Conservation (phyloP, 2,113 vertebrate species). For the Oenanthe oenanthe region DNA sequence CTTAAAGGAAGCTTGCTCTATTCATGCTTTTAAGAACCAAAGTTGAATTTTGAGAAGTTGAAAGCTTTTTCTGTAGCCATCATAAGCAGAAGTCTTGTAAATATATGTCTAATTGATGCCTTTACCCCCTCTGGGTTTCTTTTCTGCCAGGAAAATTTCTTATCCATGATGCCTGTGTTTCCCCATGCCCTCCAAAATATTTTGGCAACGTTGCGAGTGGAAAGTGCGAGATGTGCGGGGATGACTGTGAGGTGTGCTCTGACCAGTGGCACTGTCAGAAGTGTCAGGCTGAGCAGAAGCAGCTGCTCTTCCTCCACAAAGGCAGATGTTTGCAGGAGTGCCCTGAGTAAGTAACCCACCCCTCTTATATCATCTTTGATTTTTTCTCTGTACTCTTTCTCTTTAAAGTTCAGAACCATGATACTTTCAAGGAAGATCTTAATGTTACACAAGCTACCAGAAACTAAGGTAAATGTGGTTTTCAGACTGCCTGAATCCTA, state of each 20-base stretch:
- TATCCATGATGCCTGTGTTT: conserved; percentile 69
- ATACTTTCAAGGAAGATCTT: background rate
- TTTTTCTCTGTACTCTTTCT: background rate
- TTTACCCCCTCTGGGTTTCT: background rate
- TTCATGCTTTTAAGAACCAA: background rate
- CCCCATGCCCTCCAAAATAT: conserved; percentile 77
- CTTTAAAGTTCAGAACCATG: background rate
- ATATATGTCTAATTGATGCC: background rate
- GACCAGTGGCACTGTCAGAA: conserved; percentile 68
- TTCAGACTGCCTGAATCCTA: background rate
- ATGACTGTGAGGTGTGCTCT: conserved; percentile 80
- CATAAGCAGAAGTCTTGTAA: background rate
- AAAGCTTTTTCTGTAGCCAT: background rate
- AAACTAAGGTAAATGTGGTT: background rate
- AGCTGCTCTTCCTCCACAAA: conserved; percentile 76
- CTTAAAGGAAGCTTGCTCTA: background rate
- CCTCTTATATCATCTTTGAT: background rate
- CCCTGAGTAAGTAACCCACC: conserved; percentile 74
- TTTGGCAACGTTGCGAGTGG: conserved; percentile 75
- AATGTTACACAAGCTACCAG: background rate
- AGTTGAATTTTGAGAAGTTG: background rate
- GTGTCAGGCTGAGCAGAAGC: conserved; percentile 70
- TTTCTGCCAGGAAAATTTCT: conserved; percentile 76
- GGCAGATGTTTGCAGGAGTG: conserved; percentile 81
- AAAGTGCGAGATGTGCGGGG: conserved; percentile 81